phyloP scores from a whole-genome alignment of 2,888 invertebrate species.

The Geophilus truncorum region DNA sequence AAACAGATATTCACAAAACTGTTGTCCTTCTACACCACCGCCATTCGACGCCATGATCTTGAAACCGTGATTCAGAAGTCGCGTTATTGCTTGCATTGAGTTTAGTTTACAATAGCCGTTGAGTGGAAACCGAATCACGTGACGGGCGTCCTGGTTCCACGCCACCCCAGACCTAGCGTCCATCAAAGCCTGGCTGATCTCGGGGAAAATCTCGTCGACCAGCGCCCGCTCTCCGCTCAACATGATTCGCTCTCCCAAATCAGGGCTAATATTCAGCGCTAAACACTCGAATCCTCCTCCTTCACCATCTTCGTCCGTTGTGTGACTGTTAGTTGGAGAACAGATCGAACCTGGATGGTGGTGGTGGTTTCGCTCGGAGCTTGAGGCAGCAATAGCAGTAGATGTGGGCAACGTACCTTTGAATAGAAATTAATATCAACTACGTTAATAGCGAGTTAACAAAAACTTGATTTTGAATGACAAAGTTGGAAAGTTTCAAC shows the following conservation, averaged over 20 bases:
- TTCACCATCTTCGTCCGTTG: constrained; percentile 12
- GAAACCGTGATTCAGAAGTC: constrained; percentile 72
- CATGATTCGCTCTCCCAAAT: constrained; percentile 73
- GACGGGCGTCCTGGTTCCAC: constrained; percentile 72
- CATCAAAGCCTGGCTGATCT: constrained; percentile 65
- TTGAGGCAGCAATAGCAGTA: neutral
- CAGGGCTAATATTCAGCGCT: constrained; percentile 72
- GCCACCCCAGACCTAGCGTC: constrained; percentile 72
- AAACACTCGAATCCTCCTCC: constrained; percentile 63
- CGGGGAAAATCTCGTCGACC: constrained; percentile 62
- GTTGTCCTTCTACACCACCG: constrained; percentile 81
- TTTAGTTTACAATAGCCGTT: constrained; percentile 86
- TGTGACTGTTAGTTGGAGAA: constrained; percentile 32
- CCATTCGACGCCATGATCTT: constrained; percentile 75
- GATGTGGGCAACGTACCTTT: neutral
- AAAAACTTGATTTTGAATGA: too few relatives aligned
- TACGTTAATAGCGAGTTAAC: too few relatives aligned
- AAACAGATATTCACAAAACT: constrained; percentile 82
- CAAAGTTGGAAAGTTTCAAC: too few relatives aligned
- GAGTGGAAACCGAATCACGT: constrained; percentile 76
- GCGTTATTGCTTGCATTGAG: constrained; percentile 79
- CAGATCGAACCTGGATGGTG: constrained; percentile 13
- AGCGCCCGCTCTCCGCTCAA: constrained; percentile 72
- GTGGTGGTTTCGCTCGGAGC: constrained; percentile 16
- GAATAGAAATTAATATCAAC: too few relatives aligned